Evolutionary conservation across 2,797 vertebrate species (phyloP), one percentile per base, ranked within the genome.

Genomic region (Alfaro cultratus): DNA sequence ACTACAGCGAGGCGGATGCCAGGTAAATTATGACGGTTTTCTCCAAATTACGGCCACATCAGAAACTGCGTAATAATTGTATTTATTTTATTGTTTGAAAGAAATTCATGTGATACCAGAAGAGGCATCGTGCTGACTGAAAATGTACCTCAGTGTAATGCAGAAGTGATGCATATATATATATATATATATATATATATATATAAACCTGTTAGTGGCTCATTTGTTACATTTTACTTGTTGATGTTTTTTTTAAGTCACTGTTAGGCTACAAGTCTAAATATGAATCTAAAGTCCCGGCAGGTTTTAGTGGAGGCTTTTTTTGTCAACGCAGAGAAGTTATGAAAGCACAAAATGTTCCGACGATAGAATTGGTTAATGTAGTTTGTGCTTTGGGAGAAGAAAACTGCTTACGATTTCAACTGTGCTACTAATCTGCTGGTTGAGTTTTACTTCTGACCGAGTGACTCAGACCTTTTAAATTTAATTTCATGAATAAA

Each of bases 1-100:
- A 99, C 95, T 99, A 99, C 95, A 99, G 98, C 86, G 98, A 99
- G 93, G 96, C 98, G 45, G 98, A 99, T 90, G 98, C 98, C 94
- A 99, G 98, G 98, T 99, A 92, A 16, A 43, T 62, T 49, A 68
- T 89, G 76, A 73, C 13, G 2, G 29, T 68, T 53, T 47, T 3
- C 64, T 62, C 5, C 64, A 49, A 2, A 0, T 47, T n/a, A 34
- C 1, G 9, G 5, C 16, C 34, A 41, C 18, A 53, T 36, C 0
- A 7, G 10, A 46, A 4, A 36, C 23, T 36, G 10, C 31, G 1
- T 16, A n/a, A 23, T 49, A 26, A 26, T 36, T 62, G 16, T 11
- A 55, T 11, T 60, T 16, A 64, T 41, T 41, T 26, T 39, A 41
- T 41, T 26, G 36, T 43, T 43, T 43, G 11, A 15, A 36, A 7